Base-by-base conservation (phyloP, 2,888 invertebrate species). In the Meteorus colon region DNA sequence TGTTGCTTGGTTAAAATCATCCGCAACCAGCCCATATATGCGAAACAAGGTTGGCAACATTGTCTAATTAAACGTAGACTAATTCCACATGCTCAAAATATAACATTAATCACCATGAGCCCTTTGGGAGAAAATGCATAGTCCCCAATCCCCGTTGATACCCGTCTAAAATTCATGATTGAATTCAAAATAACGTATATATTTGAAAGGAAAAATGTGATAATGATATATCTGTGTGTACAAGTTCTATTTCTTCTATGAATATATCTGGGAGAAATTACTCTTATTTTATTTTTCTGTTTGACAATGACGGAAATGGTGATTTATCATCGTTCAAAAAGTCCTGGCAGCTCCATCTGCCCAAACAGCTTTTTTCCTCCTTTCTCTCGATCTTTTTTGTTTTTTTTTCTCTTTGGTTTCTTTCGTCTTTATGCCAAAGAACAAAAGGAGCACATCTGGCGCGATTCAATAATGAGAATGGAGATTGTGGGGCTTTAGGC, bases 381-480 rank as follows among this genome's bases (percentile, higher is more conserved):
- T 72, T 72, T 62, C 59, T 51, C 31, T 45, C 55, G 12, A 16
- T 67, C 45, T 4, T 34, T 29, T 27, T 31, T 73, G 70, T 41
- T 60, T 55, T 73, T 55, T 73, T 12, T 66, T 48, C 45, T n/a
- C 41, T 45, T 27, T 19, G 45, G 27, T 27, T 55, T 29, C 31
- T 67, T 62, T 60, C 65, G 34, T 73, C 34, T 51, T 37, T 55
- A 74, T 74, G 24, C 67, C 19, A 45, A 16, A n/a, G 74, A 77
- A 77, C 76, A 76, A 78, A 76, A 74, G 76, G 69, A 74, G 68
- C 67, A 62, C 74, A 74, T 74, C 76, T 76, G 74, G 70, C 45
- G 12, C 68, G 77, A 73, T 75, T 73, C 75, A 70, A 73, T 77
- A 77, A 77, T 75, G 77, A 77, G 63, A 69, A 75, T 69, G 75